Percentiles rank a stretch among this genome's conserved stretches.
phyloP scores from a whole-genome alignment of 2,888 invertebrate species.

The Athetis lepigone region DNA sequence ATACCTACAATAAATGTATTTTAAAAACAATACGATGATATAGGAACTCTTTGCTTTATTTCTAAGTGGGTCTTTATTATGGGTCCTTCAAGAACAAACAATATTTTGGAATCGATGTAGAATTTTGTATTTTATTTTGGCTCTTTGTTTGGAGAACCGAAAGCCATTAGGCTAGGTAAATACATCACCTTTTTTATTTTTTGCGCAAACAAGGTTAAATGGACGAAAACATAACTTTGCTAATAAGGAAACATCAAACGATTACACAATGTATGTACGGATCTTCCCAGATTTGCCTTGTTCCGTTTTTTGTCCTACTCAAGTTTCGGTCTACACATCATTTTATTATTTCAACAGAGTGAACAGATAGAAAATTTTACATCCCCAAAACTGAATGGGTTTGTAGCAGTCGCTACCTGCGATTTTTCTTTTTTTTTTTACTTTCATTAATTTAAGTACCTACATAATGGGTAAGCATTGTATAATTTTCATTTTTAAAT shows the following conservation, averaged over 20 bases:
- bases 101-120: slow-evolving; percentile 1
- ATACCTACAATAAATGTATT: too few relatives aligned
- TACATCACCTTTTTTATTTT: slow-evolving; percentile 22
- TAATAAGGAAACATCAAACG: slow-evolving; percentile 31
- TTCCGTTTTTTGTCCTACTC: background rate
- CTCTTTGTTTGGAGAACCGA: too few relatives aligned
- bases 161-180: too few relatives aligned
- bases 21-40: too few relatives aligned
- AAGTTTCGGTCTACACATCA: background rate
- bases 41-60: background rate
- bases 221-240: slow-evolving; percentile 26
- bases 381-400: background rate
- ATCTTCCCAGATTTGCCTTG: slow-evolving; percentile 14
- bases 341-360: background rate
- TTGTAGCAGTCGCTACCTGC: background rate
- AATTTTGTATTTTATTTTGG: slow-evolving; percentile 12
- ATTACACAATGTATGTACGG: background rate
- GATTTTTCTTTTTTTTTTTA: slow-evolving; percentile 28
- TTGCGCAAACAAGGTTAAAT: slow-evolving; percentile 24
- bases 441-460: slow-evolving; percentile 35
- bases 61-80: background rate
- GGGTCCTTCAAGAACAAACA: slow-evolving; percentile 11
- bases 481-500: slow-evolving; percentile 39
- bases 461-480: background rate
- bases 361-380: background rate